Evolutionary conservation across 1,140 invertebrate species (phyloP).

Genomic region (Trichonephila inaurata): DNA sequence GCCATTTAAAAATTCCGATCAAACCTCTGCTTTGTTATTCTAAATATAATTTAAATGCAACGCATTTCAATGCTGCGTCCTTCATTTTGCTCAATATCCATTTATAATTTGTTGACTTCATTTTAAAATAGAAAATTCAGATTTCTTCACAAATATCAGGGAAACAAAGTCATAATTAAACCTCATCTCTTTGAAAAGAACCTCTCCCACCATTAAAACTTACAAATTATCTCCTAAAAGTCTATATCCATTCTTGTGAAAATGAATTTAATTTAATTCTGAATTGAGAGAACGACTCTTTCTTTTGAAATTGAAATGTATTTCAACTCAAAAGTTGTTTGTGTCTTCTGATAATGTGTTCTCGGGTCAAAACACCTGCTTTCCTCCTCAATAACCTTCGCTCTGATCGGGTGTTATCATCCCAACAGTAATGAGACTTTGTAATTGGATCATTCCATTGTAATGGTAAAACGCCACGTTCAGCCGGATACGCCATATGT

Average conservation of each 20-base stretch:
- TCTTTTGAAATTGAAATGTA: constrained; percentile 12
- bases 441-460: constrained; percentile 63
- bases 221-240: neutral
- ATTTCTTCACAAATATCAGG: too few species aligned
- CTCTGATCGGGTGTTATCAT: constrained; percentile 13
- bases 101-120: too few species aligned
- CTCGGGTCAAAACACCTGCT: constrained; percentile 9
- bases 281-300: neutral
- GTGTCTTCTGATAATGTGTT: neutral
- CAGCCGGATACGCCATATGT: neutral
- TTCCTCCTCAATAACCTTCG: neutral
- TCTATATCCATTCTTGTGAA: neutral
- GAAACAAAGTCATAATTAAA: too few species aligned
- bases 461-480: constrained; percentile 64
- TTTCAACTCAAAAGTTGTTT: neutral
- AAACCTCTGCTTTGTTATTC: too few species aligned
- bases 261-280: neutral
- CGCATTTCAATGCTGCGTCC: too few species aligned
- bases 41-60: too few species aligned
- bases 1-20: too few species aligned
- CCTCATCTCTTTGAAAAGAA: too few species aligned
- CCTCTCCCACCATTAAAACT: neutral
- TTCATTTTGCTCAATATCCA: too few species aligned
- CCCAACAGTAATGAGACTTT: constrained; percentile 26
- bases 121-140: too few species aligned